A percentile compares a stretch with the other conserved stretches of the same genome.
phyloP scores from a whole-genome alignment of 2,888 invertebrate species.

The Microctonus aethiopoides region DNA sequence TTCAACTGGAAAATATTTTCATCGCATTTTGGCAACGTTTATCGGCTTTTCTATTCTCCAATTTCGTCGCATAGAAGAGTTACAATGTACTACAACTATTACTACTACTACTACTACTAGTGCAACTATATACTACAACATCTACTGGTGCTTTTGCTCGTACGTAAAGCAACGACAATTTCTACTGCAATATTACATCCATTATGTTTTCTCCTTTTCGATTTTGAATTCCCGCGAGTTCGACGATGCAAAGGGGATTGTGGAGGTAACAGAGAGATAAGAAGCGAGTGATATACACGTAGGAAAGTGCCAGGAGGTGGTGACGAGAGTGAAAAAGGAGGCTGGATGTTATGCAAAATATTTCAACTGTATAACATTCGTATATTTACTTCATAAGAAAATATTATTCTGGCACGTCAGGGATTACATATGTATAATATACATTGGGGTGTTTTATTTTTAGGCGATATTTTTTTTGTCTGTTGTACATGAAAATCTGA shows the following conservation, averaged over 20 bases:
- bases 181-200: not conserved
- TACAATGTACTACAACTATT: not conserved
- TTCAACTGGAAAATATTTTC: not conserved
- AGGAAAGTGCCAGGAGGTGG: not conserved
- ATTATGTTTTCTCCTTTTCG: not conserved
- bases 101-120: not conserved
- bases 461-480: too few relatives aligned
- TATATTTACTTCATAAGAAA: too few relatives aligned
- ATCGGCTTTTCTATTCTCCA: conserved; percentile 18
- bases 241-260: not conserved
- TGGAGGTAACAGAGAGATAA: not conserved
- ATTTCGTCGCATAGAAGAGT: not conserved
- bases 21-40: not conserved
- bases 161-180: not conserved
- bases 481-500: too few relatives aligned
- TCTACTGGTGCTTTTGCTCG: too few relatives aligned
- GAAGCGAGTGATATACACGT: not conserved
- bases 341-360: not conserved
- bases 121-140: too few relatives aligned
- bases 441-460: too few relatives aligned
- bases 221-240: not conserved
- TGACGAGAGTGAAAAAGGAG: not conserved
- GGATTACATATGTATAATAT: too few relatives aligned
- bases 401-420: too few relatives aligned
- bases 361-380: too few relatives aligned